Conservation (phyloP, 2,888 invertebrate genomes). For the Orthonychiurus folsomi region DNA sequence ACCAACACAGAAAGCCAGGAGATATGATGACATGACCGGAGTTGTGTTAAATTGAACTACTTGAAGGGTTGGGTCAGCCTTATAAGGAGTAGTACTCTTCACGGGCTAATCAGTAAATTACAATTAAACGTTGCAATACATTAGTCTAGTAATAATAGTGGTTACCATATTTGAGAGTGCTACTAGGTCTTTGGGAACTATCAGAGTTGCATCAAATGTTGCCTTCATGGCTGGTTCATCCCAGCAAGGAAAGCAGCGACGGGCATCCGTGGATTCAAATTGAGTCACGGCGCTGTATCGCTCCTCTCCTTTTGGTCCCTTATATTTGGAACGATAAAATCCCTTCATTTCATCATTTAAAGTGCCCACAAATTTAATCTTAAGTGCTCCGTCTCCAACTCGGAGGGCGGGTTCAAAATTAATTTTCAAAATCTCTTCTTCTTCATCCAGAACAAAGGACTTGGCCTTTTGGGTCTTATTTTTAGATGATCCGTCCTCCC, state of each 20-base stretch:
- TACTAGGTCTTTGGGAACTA: constrained; percentile 69
- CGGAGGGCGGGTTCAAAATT: constrained; percentile 27
- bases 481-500: constrained; percentile 15
- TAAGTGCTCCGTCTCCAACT: constrained; percentile 45
- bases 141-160: too few relatives aligned
- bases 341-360: constrained; percentile 91
- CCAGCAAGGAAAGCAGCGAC: constrained; percentile 94
- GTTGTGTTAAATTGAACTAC: constrained; percentile 68
- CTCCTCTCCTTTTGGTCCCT: constrained; percentile 58
- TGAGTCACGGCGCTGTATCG: constrained; percentile 82
- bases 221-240: constrained; percentile 95
- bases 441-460: constrained; percentile 20
- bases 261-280: constrained; percentile 82
- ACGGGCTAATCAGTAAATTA: constrained; percentile 13
- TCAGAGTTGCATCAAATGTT: constrained; percentile 79
- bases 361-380: constrained; percentile 69
- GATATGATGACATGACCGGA: constrained; percentile 90
- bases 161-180: constrained; percentile 92
- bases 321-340: constrained; percentile 84
- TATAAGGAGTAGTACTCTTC: constrained; percentile 17
- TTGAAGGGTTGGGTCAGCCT: constrained; percentile 46
- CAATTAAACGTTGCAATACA: too few relatives aligned
- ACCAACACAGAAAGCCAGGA: constrained; percentile 87
- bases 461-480: constrained; percentile 15
- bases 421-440: constrained; percentile 27